Conservation (phyloP, 2,797 vertebrate species). For the Sparidentex hasta region DNA sequence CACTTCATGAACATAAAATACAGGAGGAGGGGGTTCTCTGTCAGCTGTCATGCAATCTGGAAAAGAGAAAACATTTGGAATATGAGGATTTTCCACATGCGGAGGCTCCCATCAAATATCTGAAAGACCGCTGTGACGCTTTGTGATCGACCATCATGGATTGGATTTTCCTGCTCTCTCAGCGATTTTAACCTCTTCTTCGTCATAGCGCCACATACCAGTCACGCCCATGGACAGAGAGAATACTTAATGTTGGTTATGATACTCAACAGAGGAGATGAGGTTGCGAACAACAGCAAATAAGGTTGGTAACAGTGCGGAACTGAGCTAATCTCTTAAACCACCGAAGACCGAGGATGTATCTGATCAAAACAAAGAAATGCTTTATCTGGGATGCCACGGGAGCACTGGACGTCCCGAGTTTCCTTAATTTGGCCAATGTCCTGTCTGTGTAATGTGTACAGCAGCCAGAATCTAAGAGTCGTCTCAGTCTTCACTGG, state of each 20-base stretch:
- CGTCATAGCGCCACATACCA: slow-evolving; percentile 40
- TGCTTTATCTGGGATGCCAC: slow-evolving; percentile 3
- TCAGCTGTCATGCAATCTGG: neutral
- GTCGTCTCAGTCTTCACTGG: neutral
- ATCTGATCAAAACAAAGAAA: slow-evolving; percentile 2
- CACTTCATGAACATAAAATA: neutral
- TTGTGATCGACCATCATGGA: slow-evolving; percentile 17
- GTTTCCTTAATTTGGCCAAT: slow-evolving; percentile 1
- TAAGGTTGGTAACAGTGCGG: slow-evolving; percentile 12
- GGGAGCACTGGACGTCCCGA: neutral
- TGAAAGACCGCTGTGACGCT: slow-evolving; percentile 18
- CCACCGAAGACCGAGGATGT: neutral
- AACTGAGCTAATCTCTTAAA: slow-evolving; percentile 20
- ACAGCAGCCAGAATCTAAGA: neutral
- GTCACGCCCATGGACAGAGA: slow-evolving; percentile 46
- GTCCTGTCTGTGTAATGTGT: neutral
- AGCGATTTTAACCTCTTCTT: slow-evolving; percentile 41
- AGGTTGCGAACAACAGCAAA: slow-evolving; percentile 40
- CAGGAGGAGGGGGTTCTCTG: neutral
- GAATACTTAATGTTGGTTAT: slow-evolving; percentile 24
- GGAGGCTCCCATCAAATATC: neutral
- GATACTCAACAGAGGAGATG: slow-evolving; percentile 31
- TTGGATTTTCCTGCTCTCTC: slow-evolving; percentile 40
- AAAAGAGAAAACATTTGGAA: neutral
- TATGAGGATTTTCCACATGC: neutral